A percentile compares a stretch with the other conserved stretches of the same genome.
These are phyloP conservation scores for Crax fasciolata DNA, from an alignment of 2,797 vertebrate species.

Conservation along the genomic window DNA sequence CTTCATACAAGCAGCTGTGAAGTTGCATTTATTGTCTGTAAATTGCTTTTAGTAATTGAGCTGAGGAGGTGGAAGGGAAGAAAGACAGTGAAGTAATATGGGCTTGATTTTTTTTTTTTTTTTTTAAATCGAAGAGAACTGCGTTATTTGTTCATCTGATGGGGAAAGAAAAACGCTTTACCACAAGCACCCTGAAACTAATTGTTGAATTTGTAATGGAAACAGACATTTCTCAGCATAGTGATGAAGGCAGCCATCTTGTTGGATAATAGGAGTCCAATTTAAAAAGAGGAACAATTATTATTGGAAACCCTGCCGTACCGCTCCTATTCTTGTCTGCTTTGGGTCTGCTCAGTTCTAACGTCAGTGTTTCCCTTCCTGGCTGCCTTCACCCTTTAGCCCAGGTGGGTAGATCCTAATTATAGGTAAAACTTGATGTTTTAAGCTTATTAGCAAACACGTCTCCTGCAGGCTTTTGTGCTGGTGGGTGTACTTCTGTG, in stretches of 20 bases:
- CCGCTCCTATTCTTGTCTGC: not conserved
- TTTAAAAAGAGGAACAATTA: conserved; percentile 17
- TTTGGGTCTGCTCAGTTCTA: conserved; percentile 8
- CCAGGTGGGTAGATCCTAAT: not conserved
- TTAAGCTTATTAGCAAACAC: not conserved
- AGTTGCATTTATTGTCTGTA: conserved; percentile 77
- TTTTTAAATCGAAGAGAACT: conserved; percentile 10
- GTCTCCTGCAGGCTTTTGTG: not conserved
- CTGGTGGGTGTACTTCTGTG: not conserved
- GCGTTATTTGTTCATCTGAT: conserved; percentile 54
- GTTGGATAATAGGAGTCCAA: not conserved
- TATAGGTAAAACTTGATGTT: not conserved
- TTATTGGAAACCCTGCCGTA: not conserved
- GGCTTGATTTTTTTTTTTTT: not conserved
- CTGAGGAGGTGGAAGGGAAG: conserved; percentile 68
- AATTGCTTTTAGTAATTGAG: conserved; percentile 77
- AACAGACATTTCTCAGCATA: conserved; percentile 46
- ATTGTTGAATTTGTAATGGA: conserved; percentile 51
- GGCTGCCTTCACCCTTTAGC: not conserved
- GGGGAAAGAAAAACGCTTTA: conserved; percentile 49
- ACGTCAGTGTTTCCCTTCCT: not conserved
- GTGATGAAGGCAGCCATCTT: conserved; percentile 69
- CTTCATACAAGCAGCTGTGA: conserved; percentile 74
- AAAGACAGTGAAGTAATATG: conserved; percentile 64
- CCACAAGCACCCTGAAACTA: conserved; percentile 42